These are phyloP conservation scores for Pholis gunnellus DNA, from an alignment of 2,113 vertebrate genomes.

Conservation along the genomic window DNA sequence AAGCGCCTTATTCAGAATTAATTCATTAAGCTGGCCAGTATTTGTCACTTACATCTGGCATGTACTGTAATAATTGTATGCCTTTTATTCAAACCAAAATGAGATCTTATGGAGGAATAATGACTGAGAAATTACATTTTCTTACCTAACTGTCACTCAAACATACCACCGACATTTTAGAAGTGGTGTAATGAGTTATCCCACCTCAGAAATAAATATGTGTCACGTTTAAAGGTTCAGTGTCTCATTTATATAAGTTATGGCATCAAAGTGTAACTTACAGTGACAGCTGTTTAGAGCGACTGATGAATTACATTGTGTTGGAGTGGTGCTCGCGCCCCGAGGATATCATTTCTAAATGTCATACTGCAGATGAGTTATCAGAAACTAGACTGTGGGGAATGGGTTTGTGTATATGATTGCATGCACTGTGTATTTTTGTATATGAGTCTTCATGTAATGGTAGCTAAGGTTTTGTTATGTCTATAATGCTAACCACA, in stretches of 20 bases:
- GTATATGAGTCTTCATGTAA: not conserved
- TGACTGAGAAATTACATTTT: no score
- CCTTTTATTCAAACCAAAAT: not conserved
- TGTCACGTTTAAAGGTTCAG: conserved; percentile 7
- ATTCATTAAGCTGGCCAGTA: not conserved
- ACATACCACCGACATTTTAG: not conserved
- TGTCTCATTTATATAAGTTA: conserved; percentile 15
- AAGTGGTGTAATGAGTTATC: not conserved
- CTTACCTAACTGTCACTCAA: not conserved
- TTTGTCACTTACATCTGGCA: not conserved
- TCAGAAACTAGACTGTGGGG: conserved; percentile 2
- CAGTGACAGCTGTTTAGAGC: conserved; percentile 49
- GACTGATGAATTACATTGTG: conserved; percentile 27
- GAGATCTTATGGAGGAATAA: not conserved
- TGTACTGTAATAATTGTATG: not conserved
- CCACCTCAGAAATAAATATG: conserved; percentile 4
- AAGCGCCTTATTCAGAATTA: not conserved
- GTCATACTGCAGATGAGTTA: conserved; percentile 23
- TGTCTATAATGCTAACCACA: not conserved
- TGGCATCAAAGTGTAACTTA: conserved; percentile 4
- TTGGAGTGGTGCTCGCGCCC: not conserved
- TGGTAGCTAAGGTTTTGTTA: not conserved
- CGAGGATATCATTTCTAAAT: conserved; percentile 28
- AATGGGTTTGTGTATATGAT: not conserved
- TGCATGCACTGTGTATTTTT: not conserved